Percentiles rank a stretch among this genome's conserved stretches.
Conservation (phyloP, 1,140 invertebrate genomes). For the Parapsyche elsis region DNA sequence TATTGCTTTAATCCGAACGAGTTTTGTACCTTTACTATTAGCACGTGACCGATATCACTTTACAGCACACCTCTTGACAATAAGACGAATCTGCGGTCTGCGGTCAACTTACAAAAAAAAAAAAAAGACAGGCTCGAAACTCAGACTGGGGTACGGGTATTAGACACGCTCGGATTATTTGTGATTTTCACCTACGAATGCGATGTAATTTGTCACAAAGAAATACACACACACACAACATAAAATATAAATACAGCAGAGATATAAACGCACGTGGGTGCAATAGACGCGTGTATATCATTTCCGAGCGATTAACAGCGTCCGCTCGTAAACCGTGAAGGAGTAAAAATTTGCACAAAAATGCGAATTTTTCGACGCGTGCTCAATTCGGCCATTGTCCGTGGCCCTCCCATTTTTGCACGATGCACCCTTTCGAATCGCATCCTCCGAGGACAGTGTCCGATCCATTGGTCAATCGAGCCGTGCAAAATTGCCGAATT, state of each 20-base stretch:
- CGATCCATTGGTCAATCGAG: conserved; percentile 53
- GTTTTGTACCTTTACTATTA: background rate
- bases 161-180: conserved; percentile 38
- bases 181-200: too few relatives aligned
- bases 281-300: background rate
- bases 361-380: background rate
- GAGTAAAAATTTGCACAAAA: conserved; percentile 23
- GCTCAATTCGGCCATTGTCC: background rate
- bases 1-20: background rate
- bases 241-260: background rate
- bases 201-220: too few relatives aligned
- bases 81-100: conserved; percentile 31
- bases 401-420: background rate
- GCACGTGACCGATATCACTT: conserved; percentile 42
- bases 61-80: conserved; percentile 27
- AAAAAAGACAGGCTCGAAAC: background rate
- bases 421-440: conserved; percentile 27
- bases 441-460: conserved; percentile 23
- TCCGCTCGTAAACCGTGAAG: background rate
- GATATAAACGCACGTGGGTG: background rate
- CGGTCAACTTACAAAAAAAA: conserved; percentile 31
- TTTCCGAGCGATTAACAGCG: conserved; percentile 21
- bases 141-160: background rate
- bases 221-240: background rate
- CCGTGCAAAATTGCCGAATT: conserved; percentile 46